Percentiles rank a stretch among this genome's conserved stretches.
Evolutionary conservation across 2,113 vertebrate genomes (phyloP).

Genomic region (Orientallactaga bullata): DNA sequence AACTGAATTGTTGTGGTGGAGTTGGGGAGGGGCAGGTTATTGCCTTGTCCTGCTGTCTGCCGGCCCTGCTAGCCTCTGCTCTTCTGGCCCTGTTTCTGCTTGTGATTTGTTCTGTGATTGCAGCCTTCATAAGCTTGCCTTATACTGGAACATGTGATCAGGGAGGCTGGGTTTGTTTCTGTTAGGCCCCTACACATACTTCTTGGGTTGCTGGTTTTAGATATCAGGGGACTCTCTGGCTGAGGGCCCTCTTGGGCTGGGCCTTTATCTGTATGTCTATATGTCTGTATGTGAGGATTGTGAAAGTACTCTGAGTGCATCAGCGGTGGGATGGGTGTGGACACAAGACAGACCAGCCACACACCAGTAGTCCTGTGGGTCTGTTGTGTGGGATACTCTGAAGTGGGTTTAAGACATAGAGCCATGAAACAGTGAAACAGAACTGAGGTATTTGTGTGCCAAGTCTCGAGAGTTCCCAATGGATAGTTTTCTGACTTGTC

Average conservation of each 20-base stretch:
- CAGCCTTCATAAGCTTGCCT: background rate
- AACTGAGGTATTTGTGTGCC: background rate
- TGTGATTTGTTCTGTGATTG: background rate
- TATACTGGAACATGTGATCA: background rate
- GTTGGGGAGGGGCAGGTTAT: too few species aligned
- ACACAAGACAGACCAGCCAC: background rate
- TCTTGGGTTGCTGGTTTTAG: background rate
- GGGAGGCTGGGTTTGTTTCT: background rate
- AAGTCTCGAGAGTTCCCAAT: background rate
- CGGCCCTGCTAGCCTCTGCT: background rate
- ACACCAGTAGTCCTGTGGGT: background rate
- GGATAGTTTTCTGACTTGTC: background rate
- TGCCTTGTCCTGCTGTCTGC: background rate
- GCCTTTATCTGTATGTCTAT: background rate
- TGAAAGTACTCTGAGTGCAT: background rate
- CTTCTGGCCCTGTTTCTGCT: background rate
- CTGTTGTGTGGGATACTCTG: background rate
- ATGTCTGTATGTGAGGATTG: background rate
- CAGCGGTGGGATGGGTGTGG: rapidly evolving
- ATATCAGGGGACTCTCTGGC: background rate
- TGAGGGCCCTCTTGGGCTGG: background rate
- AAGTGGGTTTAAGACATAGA: background rate
- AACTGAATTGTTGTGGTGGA: background rate
- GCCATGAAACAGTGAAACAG: background rate
- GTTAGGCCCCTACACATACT: too few species aligned